A percentile compares a stretch with the other conserved stretches of the same genome.
Conservation (phyloP, 2,797 vertebrate genomes). For the Balearica regulorum region DNA sequence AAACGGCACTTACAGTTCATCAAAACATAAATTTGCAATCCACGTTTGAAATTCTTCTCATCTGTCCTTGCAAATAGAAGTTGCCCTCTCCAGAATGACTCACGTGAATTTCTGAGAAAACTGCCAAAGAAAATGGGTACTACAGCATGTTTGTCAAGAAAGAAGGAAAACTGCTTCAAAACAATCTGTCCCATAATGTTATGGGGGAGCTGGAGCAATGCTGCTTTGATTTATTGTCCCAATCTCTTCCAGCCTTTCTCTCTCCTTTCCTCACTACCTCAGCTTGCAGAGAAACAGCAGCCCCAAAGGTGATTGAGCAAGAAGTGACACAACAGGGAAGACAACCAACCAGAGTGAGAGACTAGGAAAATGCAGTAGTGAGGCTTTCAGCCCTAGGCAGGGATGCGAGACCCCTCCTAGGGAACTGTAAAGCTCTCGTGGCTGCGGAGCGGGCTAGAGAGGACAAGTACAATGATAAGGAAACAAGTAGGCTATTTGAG, state of each 20-base stretch:
- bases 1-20: constrained; percentile 5
- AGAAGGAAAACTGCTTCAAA: background rate
- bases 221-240: background rate
- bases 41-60: background rate
- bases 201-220: background rate
- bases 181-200: background rate
- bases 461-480: background rate
- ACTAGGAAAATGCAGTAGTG: background rate
- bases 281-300: background rate
- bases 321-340: background rate
- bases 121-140: background rate
- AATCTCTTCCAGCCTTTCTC: background rate
- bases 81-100: background rate
- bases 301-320: background rate
- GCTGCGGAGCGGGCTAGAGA: background rate
- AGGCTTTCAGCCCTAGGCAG: background rate
- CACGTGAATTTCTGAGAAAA: constrained; percentile 13
- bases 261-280: background rate
- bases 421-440: background rate
- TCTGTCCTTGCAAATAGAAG: background rate
- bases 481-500: background rate
- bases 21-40: background rate
- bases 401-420: rapidly evolving
- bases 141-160: background rate
- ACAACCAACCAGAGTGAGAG: background rate